Evolutionary conservation across 2,797 vertebrate species (phyloP), one percentile per base, ranked within the genome.

Genomic region (Smutsia temminckii): DNA sequence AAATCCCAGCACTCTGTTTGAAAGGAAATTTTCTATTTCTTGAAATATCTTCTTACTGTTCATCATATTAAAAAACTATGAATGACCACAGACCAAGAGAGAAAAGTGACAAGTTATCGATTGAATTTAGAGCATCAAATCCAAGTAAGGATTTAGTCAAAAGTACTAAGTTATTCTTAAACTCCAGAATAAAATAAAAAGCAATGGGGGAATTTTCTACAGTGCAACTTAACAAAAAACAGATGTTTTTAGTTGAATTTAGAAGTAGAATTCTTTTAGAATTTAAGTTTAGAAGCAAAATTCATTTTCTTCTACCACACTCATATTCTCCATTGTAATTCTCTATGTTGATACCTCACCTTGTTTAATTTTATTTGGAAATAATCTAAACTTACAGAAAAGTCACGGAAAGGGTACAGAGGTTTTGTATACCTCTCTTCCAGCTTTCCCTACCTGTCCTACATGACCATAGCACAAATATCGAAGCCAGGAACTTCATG

Each of bases 31-130:
- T 57, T 51, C 23, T 32, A 75, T 10, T 40, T 3, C 61, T 53
- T 96, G 78, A 97, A 79, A 92, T 90, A 68, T 71, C 51, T 92
- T 93, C 53, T 94, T 34, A n/a, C 23, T 83, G 5, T 93, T 72
- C 29, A 29, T 88, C 96, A 90, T 61, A 85, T 71, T n/a, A 96
- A 84, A 94, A 97, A 94, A 69, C 18, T 72, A n/a, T 72, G 49
- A 63, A 91, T 81, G 79, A 95, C 94, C 86, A 92, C 97, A 72
- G 72, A 95, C 87, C 78, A 8, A 95, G 92, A 97, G 61, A 96
- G 80, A 95, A 96, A 89, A 80, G 29, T 84, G 79, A 90, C 18
- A 88, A 85, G 18, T 83, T 64, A 68, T 71, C 42, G 74, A 64
- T 87, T 90, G 61, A 51, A 91, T 11, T 95, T 37, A 37, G 91